Conservation (phyloP, 1,140 invertebrate species). For the Thaumetopoea pityocampa region DNA sequence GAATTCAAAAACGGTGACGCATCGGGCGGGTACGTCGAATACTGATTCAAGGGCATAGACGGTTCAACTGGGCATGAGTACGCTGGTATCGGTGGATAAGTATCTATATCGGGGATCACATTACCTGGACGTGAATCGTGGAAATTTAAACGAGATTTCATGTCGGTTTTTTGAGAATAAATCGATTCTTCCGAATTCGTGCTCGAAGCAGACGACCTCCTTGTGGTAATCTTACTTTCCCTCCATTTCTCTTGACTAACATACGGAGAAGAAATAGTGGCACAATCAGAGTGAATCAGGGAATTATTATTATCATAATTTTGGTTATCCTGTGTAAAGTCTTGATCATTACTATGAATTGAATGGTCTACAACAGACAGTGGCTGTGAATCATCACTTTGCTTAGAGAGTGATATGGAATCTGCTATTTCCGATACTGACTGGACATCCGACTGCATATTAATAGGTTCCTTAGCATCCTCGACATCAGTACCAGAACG, state of each 20-base stretch:
- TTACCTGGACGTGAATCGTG: constrained; percentile 47
- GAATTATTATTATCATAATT: constrained; percentile 67
- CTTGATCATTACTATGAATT: constrained; percentile 48
- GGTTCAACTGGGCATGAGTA: constrained; percentile 69
- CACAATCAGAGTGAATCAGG: constrained; percentile 77
- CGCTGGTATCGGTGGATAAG: constrained; percentile 66
- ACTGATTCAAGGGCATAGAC: constrained; percentile 65
- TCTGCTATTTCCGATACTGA: constrained; percentile 57
- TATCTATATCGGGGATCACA: constrained; percentile 59
- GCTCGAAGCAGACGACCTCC: constrained; percentile 82
- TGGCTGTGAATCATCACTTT: constrained; percentile 65
- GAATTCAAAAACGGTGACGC: constrained; percentile 76
- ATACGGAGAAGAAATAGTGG: constrained; percentile 81
- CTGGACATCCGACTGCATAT: constrained; percentile 43
- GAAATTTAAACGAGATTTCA: constrained; percentile 46
- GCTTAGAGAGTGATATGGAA: constrained; percentile 56
- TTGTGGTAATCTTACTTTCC: constrained; percentile 82
- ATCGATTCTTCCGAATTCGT: constrained; percentile 79
- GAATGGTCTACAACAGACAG: constrained; percentile 60
- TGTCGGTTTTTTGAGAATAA: constrained; percentile 65
- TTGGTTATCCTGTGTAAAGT: constrained; percentile 54
- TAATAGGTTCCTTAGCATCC: constrained; percentile 43
- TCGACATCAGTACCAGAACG: constrained; percentile 37
- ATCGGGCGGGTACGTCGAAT: constrained; percentile 71
- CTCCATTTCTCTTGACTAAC: constrained; percentile 83